Percentiles rank a stretch among this genome's conserved stretches.
phyloP scores from a whole-genome alignment of 2,888 invertebrate species.

The Noctuana brunneofusca region DNA sequence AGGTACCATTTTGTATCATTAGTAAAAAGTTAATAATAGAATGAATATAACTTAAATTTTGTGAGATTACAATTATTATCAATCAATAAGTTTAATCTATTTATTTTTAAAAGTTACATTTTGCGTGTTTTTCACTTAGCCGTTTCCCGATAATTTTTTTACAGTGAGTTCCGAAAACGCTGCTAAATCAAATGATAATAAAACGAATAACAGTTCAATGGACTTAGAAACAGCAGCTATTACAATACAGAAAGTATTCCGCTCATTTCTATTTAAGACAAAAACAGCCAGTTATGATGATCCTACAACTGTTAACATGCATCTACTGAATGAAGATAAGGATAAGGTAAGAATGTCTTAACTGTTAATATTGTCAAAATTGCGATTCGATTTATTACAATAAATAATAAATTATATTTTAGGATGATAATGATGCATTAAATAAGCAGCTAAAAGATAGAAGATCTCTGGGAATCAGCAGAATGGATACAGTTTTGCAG shows the following conservation, averaged over 20 bases:
- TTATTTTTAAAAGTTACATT: neutral
- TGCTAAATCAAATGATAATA: constrained; percentile 18
- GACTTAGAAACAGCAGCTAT: constrained; percentile 79
- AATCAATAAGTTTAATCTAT: too few species aligned
- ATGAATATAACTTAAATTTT: too few species aligned
- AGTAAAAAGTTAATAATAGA: too few species aligned
- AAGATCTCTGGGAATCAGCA: constrained; percentile 62
- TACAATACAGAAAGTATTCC: constrained; percentile 83
- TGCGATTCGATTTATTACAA: too few species aligned
- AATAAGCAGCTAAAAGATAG: constrained; percentile 57
- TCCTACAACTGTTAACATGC: constrained; percentile 54
- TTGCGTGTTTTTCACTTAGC: neutral
- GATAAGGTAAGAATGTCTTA: constrained; percentile 38
- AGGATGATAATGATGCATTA: constrained; percentile 53
- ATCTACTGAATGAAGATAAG: constrained; percentile 40
- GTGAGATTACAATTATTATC: too few species aligned
- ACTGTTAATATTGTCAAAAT: neutral
- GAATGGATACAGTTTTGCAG: constrained; percentile 77
- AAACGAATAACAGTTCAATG: constrained; percentile 48
- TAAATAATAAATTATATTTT: constrained; percentile 44
- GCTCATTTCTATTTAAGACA: constrained; percentile 74
- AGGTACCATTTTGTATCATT: constrained; percentile 1
- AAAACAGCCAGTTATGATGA: constrained; percentile 73
- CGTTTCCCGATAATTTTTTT: neutral
- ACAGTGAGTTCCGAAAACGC: constrained; percentile 3